Conservation (phyloP, 2,888 invertebrate species). For the Diogma glabrata region DNA sequence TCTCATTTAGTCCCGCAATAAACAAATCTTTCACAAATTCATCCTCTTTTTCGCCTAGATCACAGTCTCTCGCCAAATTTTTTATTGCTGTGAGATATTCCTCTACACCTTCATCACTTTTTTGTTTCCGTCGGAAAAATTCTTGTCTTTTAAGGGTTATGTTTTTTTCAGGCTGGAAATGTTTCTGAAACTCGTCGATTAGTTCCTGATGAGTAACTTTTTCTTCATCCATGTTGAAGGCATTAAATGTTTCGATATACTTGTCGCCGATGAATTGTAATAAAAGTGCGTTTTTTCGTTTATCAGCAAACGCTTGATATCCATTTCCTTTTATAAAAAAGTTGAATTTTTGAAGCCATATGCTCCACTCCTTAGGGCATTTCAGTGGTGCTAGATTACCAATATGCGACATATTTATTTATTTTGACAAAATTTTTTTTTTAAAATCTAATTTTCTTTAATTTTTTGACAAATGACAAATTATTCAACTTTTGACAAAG, state of each 20-base stretch:
- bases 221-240: no score
- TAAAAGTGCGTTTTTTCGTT: neutral
- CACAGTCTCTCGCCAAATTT: neutral
- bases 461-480: no score
- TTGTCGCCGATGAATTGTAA: neutral
- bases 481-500: no score
- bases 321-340: neutral
- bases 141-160: neutral
- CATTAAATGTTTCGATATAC: no score
- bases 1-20: slow-evolving; percentile 1
- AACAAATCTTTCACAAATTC: neutral
- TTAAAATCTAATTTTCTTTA: no score
- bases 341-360: neutral
- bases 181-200: neutral
- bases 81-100: neutral
- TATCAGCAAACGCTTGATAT: neutral
- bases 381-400: neutral
- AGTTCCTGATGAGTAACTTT: no score
- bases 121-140: neutral
- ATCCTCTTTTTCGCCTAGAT: neutral
- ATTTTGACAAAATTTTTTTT: neutral
- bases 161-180: neutral
- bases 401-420: neutral
- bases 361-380: neutral
- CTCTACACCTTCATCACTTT: neutral